Evolutionary conservation across 2,797 vertebrate genomes (phyloP).

Genomic region (Momotus momota): DNA sequence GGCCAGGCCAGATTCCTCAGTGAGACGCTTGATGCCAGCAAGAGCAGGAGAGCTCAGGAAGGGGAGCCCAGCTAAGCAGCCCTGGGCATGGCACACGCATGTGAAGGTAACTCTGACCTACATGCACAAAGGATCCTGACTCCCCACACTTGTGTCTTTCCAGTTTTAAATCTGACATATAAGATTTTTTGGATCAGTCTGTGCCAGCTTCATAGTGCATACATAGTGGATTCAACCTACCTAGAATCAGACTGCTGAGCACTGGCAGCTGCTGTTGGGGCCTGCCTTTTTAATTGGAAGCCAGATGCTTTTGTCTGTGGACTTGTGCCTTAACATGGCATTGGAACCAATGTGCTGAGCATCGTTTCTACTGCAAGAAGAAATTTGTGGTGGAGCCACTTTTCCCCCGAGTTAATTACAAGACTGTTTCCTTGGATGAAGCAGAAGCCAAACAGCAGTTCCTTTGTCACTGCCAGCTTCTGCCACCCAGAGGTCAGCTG

Average conservation of each 20-base stretch:
- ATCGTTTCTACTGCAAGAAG: neutral
- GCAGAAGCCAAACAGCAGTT: neutral
- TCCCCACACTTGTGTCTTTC: neutral
- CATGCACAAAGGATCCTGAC: neutral
- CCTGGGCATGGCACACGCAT: fast-evolving
- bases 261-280: neutral
- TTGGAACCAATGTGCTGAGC: neutral
- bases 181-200: neutral
- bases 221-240: neutral
- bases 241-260: neutral
- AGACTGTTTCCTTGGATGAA: neutral
- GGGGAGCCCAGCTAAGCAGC: neutral
- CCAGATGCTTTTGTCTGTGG: neutral
- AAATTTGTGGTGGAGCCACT: neutral
- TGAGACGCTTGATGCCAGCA: neutral
- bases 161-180: neutral
- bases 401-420: neutral
- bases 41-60: neutral
- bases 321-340: neutral
- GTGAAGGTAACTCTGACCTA: neutral
- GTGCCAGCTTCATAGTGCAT: neutral
- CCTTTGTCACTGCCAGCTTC: neutral
- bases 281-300: neutral
- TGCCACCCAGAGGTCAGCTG: neutral
- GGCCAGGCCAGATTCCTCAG: slow-evolving; percentile 11